Conservation (phyloP, 2,888 invertebrate genomes). For the Eupithecia subumbrata region DNA sequence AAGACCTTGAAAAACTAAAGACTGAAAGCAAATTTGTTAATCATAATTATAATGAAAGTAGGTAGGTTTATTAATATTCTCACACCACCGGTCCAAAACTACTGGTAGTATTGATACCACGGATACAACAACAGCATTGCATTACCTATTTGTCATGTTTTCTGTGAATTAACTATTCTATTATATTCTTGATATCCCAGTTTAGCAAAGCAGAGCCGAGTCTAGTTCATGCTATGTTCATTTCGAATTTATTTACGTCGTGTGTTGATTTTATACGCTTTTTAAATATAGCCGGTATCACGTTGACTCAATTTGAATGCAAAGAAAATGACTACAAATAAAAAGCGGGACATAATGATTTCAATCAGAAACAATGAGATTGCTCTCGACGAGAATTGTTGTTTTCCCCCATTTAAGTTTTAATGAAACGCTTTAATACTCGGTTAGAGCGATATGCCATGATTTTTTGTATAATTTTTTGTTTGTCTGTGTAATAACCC, state of each 20-base stretch:
- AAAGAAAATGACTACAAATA: constrained; percentile 45
- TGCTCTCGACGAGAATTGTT: constrained; percentile 74
- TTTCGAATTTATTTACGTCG: not conserved
- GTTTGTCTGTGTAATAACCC: too few relatives aligned
- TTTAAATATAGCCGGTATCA: not conserved
- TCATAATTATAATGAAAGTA: too few relatives aligned
- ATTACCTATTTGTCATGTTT: too few relatives aligned
- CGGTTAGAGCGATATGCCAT: constrained; percentile 1
- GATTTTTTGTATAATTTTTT: constrained; percentile 7
- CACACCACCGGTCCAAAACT: too few relatives aligned
- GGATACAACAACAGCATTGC: too few relatives aligned
- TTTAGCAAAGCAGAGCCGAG: not conserved
- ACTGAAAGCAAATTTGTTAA: too few relatives aligned
- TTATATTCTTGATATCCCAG: not conserved
- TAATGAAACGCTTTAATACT: constrained; percentile 63
- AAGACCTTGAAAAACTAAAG: too few relatives aligned
- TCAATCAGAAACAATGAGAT: constrained; percentile 81
- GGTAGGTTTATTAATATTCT: too few relatives aligned
- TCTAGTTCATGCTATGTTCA: not conserved
- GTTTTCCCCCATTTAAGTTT: constrained; percentile 72
- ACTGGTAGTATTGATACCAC: too few relatives aligned
- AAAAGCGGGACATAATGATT: constrained; percentile 73
- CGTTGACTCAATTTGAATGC: constrained; percentile 33
- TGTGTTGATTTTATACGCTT: not conserved
- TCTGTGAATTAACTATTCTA: too few relatives aligned